phyloP scores from a whole-genome alignment of 2,888 invertebrate species.

The Nephrotoma guestfalica region DNA sequence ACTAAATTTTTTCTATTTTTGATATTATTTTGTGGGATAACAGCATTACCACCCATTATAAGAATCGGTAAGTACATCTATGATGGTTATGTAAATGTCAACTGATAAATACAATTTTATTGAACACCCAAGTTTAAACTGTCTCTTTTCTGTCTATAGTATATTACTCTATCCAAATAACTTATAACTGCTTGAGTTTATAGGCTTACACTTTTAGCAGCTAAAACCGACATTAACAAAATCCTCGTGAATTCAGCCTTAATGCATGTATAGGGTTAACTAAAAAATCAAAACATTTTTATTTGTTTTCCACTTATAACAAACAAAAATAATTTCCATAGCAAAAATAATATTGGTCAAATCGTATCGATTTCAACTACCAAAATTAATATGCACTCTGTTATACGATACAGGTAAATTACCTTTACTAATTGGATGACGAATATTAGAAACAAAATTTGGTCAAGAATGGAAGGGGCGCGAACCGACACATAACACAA shows the following conservation, averaged over 20 bases:
- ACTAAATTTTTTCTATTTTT: slow-evolving; percentile 12
- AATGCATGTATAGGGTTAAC: too few species aligned
- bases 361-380: not conserved
- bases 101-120: too few species aligned
- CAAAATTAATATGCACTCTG: not conserved
- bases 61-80: slow-evolving; percentile 40
- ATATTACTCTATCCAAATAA: too few species aligned
- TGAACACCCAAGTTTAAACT: not conserved
- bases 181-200: too few species aligned
- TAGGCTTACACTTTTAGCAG: not conserved
- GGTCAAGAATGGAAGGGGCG: not conserved
- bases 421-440: not conserved
- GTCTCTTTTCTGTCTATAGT: too few species aligned
- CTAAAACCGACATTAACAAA: not conserved
- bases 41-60: slow-evolving; percentile 46
- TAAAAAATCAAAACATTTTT: too few species aligned
- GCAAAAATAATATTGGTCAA: not conserved
- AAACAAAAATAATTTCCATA: too few species aligned
- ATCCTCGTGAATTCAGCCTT: not conserved
- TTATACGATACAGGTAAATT: not conserved
- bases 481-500: not conserved
- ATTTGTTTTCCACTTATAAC: too few species aligned
- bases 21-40: slow-evolving; percentile 22
- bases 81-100: not conserved
- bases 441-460: not conserved